These are phyloP conservation scores for Spea bombifrons DNA, from an alignment of 2,113 vertebrate species.

Conservation along the genomic window DNA sequence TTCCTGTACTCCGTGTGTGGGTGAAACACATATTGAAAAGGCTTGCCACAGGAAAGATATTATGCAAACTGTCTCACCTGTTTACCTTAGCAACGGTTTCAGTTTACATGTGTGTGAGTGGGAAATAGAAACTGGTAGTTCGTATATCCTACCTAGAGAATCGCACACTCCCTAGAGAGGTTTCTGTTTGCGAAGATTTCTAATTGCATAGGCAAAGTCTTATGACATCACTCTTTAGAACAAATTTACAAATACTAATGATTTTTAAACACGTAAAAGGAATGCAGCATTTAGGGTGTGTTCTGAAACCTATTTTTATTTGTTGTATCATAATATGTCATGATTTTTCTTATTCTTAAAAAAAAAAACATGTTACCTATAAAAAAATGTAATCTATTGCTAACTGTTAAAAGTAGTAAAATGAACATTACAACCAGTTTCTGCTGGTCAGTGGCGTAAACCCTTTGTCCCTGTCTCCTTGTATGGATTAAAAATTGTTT, in stretches of 20 bases:
- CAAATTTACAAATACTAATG: not conserved
- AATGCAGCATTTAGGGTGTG: too few species aligned
- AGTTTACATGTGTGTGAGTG: conserved; percentile 15
- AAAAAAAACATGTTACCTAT: too few species aligned
- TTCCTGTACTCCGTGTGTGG: not conserved
- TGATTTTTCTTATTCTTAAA: too few species aligned
- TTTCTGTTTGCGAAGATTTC: conserved; percentile 14
- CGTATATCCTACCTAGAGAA: not conserved
- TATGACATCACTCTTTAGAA: not conserved
- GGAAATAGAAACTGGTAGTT: not conserved
- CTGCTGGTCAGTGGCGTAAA: too few species aligned
- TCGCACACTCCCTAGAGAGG: not conserved
- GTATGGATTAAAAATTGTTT: too few species aligned
- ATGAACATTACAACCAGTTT: too few species aligned
- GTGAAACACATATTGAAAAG: not conserved
- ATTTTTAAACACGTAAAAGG: not conserved
- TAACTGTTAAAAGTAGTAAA: too few species aligned
- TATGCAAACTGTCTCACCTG: conserved; percentile 28
- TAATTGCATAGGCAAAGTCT: not conserved
- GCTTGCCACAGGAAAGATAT: not conserved
- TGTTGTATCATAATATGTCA: too few species aligned
- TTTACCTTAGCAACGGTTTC: conserved; percentile 31
- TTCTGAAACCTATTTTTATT: too few species aligned
- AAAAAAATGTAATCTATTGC: too few species aligned
- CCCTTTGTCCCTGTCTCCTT: too few species aligned